Conservation (phyloP, 2,113 vertebrate species). For the Thymallus thymallus region DNA sequence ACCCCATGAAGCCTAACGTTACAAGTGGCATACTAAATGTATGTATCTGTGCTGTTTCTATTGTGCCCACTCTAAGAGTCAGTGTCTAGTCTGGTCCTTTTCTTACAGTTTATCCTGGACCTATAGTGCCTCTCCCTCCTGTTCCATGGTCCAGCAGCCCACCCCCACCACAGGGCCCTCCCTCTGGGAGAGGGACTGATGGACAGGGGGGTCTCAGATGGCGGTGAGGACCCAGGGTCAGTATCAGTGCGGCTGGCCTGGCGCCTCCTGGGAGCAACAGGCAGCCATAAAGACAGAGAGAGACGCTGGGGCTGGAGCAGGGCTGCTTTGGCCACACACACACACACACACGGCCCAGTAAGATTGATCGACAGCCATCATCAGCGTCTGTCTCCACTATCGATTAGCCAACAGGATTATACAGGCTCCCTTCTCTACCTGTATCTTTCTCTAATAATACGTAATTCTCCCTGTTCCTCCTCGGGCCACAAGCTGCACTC, state of each 20-base stretch:
- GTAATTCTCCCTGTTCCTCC: constrained; percentile 53
- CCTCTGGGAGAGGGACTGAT: neutral
- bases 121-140: neutral
- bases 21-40: too few relatives aligned
- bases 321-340: constrained; percentile 5
- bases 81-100: neutral
- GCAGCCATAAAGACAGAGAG: neutral
- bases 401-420: constrained; percentile 68
- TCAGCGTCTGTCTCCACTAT: constrained; percentile 68
- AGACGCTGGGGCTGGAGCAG: neutral
- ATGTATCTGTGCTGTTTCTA: constrained; percentile 30
- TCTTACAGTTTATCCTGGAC: neutral
- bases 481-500: constrained; percentile 73
- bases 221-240: neutral
- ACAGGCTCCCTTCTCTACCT: constrained; percentile 53
- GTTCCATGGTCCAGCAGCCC: neutral
- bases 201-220: neutral
- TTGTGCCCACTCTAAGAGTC: neutral
- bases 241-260: neutral
- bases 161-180: neutral
- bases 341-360: constrained; percentile 25
- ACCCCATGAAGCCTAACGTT: too few relatives aligned
- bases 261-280: neutral
- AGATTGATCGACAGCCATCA: constrained; percentile 70
- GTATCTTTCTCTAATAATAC: constrained; percentile 21